These are phyloP conservation scores for Motacilla alba DNA, from an alignment of 2,113 vertebrate genomes.

Conservation along the genomic window DNA sequence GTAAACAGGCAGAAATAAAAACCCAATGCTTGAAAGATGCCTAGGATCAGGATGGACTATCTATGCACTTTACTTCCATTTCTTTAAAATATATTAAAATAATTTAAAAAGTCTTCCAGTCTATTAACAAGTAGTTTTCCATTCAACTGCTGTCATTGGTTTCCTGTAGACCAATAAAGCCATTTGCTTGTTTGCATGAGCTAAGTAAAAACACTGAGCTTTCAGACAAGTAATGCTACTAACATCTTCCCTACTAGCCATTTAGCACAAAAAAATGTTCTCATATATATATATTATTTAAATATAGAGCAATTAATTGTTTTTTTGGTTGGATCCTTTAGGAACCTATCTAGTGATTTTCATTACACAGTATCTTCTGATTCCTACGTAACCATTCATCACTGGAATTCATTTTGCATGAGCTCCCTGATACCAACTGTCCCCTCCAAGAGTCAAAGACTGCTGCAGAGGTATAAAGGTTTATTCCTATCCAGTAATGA, in stretches of 20 bases:
- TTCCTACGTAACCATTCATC: not conserved
- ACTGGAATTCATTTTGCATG: not conserved
- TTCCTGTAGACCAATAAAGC: not conserved
- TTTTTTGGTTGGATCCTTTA: not conserved
- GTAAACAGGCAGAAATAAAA: not conserved
- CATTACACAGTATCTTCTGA: not conserved
- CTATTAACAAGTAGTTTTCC: not conserved
- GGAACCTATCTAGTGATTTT: not conserved
- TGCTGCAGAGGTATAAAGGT: not conserved
- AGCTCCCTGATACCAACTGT: not conserved
- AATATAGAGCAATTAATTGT: not conserved
- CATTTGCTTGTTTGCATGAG: not conserved
- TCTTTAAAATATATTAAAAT: not conserved
- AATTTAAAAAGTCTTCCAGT: not conserved
- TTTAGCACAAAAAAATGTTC: not conserved
- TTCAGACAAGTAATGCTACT: not conserved
- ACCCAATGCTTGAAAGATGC: not conserved
- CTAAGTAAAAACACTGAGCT: not conserved
- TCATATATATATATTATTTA: not conserved
- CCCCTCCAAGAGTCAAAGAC: not conserved
- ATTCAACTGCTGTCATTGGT: not conserved
- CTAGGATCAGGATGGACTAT: not conserved
- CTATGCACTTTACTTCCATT: not conserved
- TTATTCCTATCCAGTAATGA: not conserved
- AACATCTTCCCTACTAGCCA: not conserved